Base-by-base conservation (phyloP, 1,140 invertebrate species). In the Globodera ellingtonae region DNA sequence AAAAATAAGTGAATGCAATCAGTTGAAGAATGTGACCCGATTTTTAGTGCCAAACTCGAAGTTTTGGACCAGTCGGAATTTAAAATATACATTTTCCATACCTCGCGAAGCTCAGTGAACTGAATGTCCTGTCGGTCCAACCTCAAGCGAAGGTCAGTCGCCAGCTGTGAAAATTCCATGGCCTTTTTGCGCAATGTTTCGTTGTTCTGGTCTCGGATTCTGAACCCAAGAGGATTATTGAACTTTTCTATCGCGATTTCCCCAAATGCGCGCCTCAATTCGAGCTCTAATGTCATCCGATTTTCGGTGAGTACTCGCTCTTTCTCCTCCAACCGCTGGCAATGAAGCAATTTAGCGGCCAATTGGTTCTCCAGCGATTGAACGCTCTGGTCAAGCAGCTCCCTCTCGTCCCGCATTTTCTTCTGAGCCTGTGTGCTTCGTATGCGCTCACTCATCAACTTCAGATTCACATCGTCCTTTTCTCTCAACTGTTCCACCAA, bases 401-500 rank as follows among this genome's bases (percentile, higher is more conserved):
- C 83, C 67, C 52, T 85, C 59, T 86, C 83, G n/a, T 82, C 81
- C 47, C 81, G 73, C n/a, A 82, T 75, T 56, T 82, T 82, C 50
- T 84, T 82, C n/a, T 75, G 72, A 6, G 72, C 70, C 69, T 87
- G 86, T 47, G 74, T 86, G 48, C 76, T 80, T 47, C 79, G 73
- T 47, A 86, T 88, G 44, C 82, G 90, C 88, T 99, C 97, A 0
- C 95, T 96, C 96, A 99, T 98, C 0, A 99, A 92, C 90, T 99
- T 99, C 87, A 99, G 98, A 90, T 99, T 99, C 4, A 97, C 96
- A 89, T 99, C 97, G 90, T 99, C 97, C 88, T 98, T 99, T 89
- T 99, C 97, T 4, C 95, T 91, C 21, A 99, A 90, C 90, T 98
- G 96, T 86, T 98, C 95, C 73, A 99, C 94, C 13, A 99, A 91